Percentiles rank a stretch among this genome's conserved stretches.
These are phyloP conservation scores for Auanema freiburgensis DNA, from an alignment of 2,888 invertebrate genomes.

Conservation along the genomic window DNA sequence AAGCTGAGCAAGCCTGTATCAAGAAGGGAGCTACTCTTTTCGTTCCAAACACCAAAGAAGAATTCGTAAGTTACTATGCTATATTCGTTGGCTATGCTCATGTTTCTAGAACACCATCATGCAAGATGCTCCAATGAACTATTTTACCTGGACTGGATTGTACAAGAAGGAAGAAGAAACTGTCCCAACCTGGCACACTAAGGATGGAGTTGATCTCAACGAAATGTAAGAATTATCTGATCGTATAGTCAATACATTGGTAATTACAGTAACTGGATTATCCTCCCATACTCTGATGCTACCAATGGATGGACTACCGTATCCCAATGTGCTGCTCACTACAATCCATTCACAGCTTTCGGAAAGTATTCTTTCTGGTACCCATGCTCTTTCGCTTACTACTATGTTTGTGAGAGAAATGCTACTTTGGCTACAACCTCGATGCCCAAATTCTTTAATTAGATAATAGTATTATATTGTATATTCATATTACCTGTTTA, in stretches of 20 bases:
- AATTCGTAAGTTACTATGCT: slow-evolving; percentile 45
- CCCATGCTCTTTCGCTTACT: slow-evolving; percentile 30
- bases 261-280: slow-evolving; percentile 35
- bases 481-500: too few relatives aligned
- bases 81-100: too few relatives aligned
- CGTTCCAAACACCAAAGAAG: slow-evolving; percentile 37
- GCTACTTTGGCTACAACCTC: slow-evolving; percentile 18
- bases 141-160: slow-evolving; percentile 37
- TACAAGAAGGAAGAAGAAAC: slow-evolving; percentile 11
- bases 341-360: slow-evolving; percentile 19
- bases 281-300: slow-evolving; percentile 29
- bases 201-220: slow-evolving; percentile 8
- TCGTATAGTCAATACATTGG: too few relatives aligned
- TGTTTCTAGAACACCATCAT: slow-evolving; percentile 15
- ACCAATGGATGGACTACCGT: slow-evolving; percentile 37
- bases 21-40: slow-evolving; percentile 34
- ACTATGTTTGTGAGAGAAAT: slow-evolving; percentile 41
- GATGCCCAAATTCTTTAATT: too few relatives aligned
- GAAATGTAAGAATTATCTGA: slow-evolving; percentile 7
- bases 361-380: slow-evolving; percentile 32
- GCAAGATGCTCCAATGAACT: slow-evolving; percentile 12
- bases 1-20: slow-evolving; percentile 35
- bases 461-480: too few relatives aligned
- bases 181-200: background rate
- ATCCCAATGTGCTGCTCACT: slow-evolving; percentile 42